Evolutionary conservation across 2,888 invertebrate species (phyloP).

Genomic region (Idaea dimidiata): DNA sequence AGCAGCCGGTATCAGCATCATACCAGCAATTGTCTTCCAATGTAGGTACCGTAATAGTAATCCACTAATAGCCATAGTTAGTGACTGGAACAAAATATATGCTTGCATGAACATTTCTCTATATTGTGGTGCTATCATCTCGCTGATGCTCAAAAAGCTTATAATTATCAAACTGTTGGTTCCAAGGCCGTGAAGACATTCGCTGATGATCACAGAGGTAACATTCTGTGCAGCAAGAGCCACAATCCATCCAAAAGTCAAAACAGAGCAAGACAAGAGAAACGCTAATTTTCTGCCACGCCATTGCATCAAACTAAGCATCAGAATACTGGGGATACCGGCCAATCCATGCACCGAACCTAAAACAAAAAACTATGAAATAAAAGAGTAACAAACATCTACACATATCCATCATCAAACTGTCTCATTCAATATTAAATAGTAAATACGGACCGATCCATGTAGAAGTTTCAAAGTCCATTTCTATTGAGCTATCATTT

Average conservation of each 20-base stretch:
- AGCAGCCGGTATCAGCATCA: slow-evolving; percentile 20
- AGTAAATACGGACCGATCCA: not conserved
- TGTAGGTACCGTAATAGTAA: slow-evolving; percentile 27
- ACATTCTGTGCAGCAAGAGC: slow-evolving; percentile 19
- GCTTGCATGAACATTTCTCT: slow-evolving; percentile 24
- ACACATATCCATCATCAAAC: not conserved
- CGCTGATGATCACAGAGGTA: slow-evolving; percentile 23
- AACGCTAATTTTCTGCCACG: slow-evolving; percentile 31
- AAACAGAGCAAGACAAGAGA: slow-evolving; percentile 25
- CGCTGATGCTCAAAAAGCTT: slow-evolving; percentile 28
- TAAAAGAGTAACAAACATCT: not conserved
- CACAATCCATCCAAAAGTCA: slow-evolving; percentile 29
- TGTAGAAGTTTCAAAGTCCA: not conserved
- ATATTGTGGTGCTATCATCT: slow-evolving; percentile 30
- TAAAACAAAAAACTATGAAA: slow-evolving; percentile 16
- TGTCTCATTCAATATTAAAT: not conserved
- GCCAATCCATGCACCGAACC: slow-evolving; percentile 33
- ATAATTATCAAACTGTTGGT: slow-evolving; percentile 25
- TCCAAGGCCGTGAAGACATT: slow-evolving; percentile 32
- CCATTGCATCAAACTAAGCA: slow-evolving; percentile 33
- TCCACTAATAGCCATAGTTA: slow-evolving; percentile 23
- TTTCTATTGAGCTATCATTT: not conserved
- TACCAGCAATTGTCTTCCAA: slow-evolving; percentile 28
- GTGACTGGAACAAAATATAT: slow-evolving; percentile 20
- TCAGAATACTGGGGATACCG: slow-evolving; percentile 31